Base-by-base conservation (phyloP, 2,888 invertebrate genomes). In the Dasysyrphus albostriatus region DNA sequence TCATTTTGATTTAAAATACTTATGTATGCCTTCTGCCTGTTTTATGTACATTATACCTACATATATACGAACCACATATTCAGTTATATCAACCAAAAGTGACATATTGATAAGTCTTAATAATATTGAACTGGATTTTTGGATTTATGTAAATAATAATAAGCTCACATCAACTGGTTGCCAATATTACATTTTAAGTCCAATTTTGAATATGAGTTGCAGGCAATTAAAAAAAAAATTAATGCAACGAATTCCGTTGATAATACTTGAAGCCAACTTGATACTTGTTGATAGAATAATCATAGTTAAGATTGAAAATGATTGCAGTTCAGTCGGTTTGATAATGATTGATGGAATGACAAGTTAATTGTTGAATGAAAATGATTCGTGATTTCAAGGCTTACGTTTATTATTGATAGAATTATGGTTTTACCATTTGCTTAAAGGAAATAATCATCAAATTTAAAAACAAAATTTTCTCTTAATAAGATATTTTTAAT, bases 1-100 rank as follows among this genome's bases (percentile, higher is more conserved):
- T 69, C 69, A 69, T 69, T 69, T 67, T 51, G 51, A 69, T 69
- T 69, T 51, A 29, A 69, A 69, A 54, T 54, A 67, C 2, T 19
- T 47, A 44, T 59, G 14, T 47, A 44, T 59, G 14, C 19, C 51
- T 29, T 7, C 12, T 24, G 19, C 14, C 7, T n/a, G n/a, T n/a
- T n/a, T n/a, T n/a, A n/a, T n/a, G n/a, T n/a, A n/a, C n/a, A n/a
- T n/a, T n/a, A n/a, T n/a, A n/a, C n/a, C n/a, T n/a, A n/a, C 29
- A 32, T 24, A 24, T 10, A 47, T 47, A 5, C 47, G 54, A n/a
- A 32, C 29, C 29, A 54, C n/a, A 32, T n/a, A n/a, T 54, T 10
- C 14, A 54, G n/a, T n/a, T 14, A 54, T 54, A n/a, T 32, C n/a
- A 47, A 47, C 10, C 32, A 37, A 9, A 8, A 39, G 9, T 51